Evolutionary conservation across 2,113 vertebrate species (phyloP).

Genomic region (Heterocephalus glaber): DNA sequence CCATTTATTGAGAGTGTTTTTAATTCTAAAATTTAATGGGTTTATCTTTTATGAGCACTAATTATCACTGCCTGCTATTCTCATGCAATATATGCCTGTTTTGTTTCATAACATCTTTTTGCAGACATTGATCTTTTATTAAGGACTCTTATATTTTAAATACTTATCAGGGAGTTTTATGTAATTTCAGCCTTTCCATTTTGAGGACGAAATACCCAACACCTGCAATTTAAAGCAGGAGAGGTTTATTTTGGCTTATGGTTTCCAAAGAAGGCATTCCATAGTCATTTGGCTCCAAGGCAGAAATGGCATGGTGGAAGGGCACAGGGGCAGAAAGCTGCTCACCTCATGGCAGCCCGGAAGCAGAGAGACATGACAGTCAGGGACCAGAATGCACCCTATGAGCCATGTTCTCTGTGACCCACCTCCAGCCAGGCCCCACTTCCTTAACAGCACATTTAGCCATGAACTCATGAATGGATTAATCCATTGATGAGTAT

Average conservation of each 20-base stretch:
- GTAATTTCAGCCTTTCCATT: neutral
- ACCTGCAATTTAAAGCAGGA: neutral
- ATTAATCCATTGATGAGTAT: neutral
- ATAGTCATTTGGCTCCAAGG: neutral
- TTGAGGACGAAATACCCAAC: neutral
- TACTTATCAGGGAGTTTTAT: neutral
- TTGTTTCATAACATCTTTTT: neutral
- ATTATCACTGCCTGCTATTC: neutral
- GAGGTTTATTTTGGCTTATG: neutral
- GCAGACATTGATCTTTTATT: neutral
- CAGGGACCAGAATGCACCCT: neutral
- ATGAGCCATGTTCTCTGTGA: neutral
- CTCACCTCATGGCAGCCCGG: neutral
- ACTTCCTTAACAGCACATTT: too few relatives aligned
- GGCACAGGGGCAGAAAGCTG: neutral
- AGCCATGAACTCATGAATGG: neutral
- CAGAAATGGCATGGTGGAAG: neutral
- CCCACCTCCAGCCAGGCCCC: neutral
- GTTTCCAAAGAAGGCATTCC: neutral
- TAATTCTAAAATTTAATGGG: neutral
- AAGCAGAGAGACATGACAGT: neutral
- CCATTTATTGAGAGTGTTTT: neutral
- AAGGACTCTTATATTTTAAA: neutral
- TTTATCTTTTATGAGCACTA: neutral
- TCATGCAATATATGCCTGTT: neutral